A percentile compares a stretch with the other conserved stretches of the same genome.
These are phyloP conservation scores for Silurus aristotelis DNA, from an alignment of 2,797 vertebrate species.

Conservation along the genomic window DNA sequence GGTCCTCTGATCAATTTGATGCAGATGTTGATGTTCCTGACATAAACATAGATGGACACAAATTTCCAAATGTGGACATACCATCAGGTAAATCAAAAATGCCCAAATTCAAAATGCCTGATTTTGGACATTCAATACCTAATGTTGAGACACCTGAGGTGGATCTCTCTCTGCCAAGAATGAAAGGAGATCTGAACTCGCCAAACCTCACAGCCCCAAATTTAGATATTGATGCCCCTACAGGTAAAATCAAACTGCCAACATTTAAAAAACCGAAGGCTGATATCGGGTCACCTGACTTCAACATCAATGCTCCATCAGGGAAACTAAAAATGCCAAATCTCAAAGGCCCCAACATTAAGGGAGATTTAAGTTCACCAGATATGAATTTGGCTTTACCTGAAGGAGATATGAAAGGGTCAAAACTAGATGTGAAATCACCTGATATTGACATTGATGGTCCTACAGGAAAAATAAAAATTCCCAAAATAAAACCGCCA, in stretches of 20 bases:
- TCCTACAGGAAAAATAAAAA: conserved; percentile 52
- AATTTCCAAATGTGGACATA: conserved; percentile 26
- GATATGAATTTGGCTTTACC: conserved; percentile 31
- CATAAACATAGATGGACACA: conserved; percentile 9
- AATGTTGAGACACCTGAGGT: background rate
- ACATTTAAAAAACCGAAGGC: background rate
- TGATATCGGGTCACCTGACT: background rate
- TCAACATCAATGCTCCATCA: background rate
- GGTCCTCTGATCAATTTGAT: conserved; percentile 47
- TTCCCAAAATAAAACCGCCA: conserved; percentile 45
- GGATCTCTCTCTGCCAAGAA: conserved; percentile 44
- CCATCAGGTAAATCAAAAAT: conserved; percentile 57
- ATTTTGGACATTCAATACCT: conserved; percentile 31
- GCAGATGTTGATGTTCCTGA: conserved; percentile 46
- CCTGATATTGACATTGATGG: conserved; percentile 50
- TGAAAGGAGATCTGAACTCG: conserved; percentile 53
- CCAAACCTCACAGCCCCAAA: conserved; percentile 28
- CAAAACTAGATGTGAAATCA: conserved; percentile 46
- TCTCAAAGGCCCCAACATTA: conserved; percentile 47
- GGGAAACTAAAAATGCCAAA: conserved; percentile 10
- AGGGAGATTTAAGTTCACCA: conserved; percentile 23
- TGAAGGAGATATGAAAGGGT: conserved; percentile 33
- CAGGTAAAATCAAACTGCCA: conserved; percentile 37
- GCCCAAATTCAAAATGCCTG: conserved; percentile 47
- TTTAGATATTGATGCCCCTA: conserved; percentile 5